Evolutionary conservation across 2,797 vertebrate species (phyloP).

Genomic region (Anguilla marmorata): DNA sequence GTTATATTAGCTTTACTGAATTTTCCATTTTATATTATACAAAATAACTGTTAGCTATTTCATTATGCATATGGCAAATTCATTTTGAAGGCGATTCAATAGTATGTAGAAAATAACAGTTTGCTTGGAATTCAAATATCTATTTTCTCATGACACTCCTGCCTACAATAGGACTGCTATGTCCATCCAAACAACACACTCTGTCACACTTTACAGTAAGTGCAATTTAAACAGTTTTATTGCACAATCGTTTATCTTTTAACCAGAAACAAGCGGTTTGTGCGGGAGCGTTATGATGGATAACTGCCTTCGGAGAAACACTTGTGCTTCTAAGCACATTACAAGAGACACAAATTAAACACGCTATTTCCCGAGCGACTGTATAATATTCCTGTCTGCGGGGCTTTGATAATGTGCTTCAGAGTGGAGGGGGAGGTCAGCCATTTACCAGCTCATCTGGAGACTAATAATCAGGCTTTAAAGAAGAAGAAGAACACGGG

Average conservation of each 20-base stretch:
- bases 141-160: neutral
- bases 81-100: neutral
- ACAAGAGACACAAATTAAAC: slow-evolving; percentile 29
- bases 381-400: slow-evolving; percentile 11
- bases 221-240: slow-evolving; percentile 4
- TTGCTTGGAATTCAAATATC: neutral
- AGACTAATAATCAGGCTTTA: slow-evolving; percentile 5
- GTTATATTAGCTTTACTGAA: neutral
- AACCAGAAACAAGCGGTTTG: slow-evolving; percentile 10
- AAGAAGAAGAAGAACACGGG: slow-evolving; percentile 15
- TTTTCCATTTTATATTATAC: neutral
- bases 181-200: neutral
- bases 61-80: neutral
- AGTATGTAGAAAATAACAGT: neutral
- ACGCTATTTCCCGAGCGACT: slow-evolving; percentile 10
- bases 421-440: slow-evolving; percentile 6
- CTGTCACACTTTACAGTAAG: slow-evolving; percentile 9
- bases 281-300: slow-evolving; percentile 1
- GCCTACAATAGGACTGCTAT: neutral
- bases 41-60: neutral
- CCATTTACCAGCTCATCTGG: slow-evolving; percentile 16
- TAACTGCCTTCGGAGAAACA: slow-evolving; percentile 20
- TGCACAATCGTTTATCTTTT: neutral
- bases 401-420: neutral
- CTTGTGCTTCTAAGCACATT: slow-evolving; percentile 11